Evolutionary conservation across 2,113 vertebrate genomes (phyloP).

Genomic region (Oxyura jamaicensis): DNA sequence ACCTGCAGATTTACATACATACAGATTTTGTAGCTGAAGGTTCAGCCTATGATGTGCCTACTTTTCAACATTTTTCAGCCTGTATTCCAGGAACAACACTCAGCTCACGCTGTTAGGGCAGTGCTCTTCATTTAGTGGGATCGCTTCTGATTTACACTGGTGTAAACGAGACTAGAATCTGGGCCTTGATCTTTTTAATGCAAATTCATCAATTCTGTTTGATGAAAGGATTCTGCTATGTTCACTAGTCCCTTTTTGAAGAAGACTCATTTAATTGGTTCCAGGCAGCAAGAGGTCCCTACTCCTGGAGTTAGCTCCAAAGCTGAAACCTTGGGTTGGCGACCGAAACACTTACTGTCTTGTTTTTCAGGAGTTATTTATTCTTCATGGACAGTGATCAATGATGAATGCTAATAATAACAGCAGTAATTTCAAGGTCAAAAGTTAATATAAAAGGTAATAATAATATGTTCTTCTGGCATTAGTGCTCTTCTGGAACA

Average conservation of each 20-base stretch:
- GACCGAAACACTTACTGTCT: not conserved
- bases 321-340: not conserved
- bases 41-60: not conserved
- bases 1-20: not conserved
- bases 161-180: not conserved
- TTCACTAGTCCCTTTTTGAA: constrained; percentile 28
- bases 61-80: not conserved
- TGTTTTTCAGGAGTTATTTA: not conserved
- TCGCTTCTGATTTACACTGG: not conserved
- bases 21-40: not conserved
- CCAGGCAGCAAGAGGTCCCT: not conserved
- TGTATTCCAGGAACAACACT: not conserved
- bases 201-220: constrained; percentile 49
- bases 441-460: not conserved
- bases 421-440: not conserved
- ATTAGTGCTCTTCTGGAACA: not conserved
- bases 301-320: not conserved
- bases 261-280: constrained; percentile 1
- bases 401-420: not conserved
- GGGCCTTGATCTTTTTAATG: constrained; percentile 39
- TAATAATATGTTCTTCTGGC: not conserved
- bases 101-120: not conserved
- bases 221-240: constrained; percentile 26
- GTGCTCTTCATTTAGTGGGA: not conserved
- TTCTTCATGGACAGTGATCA: not conserved